A percentile compares a stretch with the other conserved stretches of the same genome.
phyloP scores from a whole-genome alignment of 2,888 invertebrate species.

The Chalcosyrphus nemorum region DNA sequence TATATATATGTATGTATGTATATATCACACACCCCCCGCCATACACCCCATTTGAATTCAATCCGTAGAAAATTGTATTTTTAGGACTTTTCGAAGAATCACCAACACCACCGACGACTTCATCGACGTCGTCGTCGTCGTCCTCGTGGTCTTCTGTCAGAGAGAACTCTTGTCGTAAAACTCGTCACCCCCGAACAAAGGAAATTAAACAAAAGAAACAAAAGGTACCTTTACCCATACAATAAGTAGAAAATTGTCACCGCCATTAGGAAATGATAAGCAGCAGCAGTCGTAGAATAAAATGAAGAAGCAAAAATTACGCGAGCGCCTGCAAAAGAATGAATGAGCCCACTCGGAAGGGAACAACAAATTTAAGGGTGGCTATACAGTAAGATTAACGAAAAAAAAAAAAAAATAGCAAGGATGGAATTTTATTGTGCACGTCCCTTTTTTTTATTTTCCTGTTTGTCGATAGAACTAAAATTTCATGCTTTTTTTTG shows the following conservation, averaged over 20 bases:
- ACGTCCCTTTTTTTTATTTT: constrained; percentile 1
- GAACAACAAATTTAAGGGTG: constrained; percentile 22
- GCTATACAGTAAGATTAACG: constrained; percentile 7
- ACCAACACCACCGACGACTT: too few relatives aligned
- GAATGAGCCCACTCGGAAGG: constrained; percentile 14
- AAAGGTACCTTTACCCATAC: constrained; percentile 12
- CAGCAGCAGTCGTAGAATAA: not conserved
- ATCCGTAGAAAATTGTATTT: constrained; percentile 15
- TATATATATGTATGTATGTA: too few relatives aligned
- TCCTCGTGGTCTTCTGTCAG: not conserved
- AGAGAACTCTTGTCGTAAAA: not conserved
- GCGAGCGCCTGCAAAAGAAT: constrained; percentile 30
- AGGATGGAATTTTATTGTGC: constrained; percentile 21
- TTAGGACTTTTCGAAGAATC: constrained; percentile 2
- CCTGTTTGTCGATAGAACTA: constrained; percentile 8
- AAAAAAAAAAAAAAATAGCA: not conserved
- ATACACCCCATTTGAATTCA: constrained; percentile 23
- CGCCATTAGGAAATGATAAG: constrained; percentile 29
- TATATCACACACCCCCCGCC: not conserved
- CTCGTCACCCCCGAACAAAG: not conserved
- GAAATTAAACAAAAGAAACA: constrained; percentile 33
- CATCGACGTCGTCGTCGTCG: not conserved
- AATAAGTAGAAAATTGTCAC: constrained; percentile 27
- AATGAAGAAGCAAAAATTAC: constrained; percentile 28
- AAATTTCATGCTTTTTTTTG: constrained; percentile 9